Conservation (phyloP, 2,113 vertebrate genomes). For the Coryphaenoides rupestris region DNA sequence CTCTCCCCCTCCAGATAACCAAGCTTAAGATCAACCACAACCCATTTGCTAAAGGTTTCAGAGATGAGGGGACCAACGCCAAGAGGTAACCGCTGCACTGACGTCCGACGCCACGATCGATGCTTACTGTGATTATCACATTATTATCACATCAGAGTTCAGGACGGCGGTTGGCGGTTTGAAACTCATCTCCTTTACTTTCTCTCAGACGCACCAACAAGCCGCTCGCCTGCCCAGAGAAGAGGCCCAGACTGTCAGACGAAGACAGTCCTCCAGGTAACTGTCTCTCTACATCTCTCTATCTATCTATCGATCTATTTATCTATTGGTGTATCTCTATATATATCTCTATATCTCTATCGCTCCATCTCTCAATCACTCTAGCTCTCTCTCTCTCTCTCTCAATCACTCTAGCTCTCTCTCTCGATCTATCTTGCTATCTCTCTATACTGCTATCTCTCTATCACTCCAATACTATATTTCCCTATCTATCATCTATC, state of each 20-base stretch:
- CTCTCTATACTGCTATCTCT: too few species aligned
- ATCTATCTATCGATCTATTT: too few species aligned
- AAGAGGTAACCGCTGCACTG: slow-evolving; percentile 68
- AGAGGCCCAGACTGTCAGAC: slow-evolving; percentile 56
- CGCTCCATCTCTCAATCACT: too few species aligned
- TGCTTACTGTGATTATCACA: not conserved
- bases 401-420: too few species aligned
- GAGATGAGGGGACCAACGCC: slow-evolving; percentile 81
- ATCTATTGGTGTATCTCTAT: too few species aligned
- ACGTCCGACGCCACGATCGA: not conserved
- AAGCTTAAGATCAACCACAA: slow-evolving; percentile 93
- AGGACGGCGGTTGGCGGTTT: not conserved
- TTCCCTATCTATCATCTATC: too few species aligned
- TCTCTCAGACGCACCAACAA: slow-evolving; percentile 63
- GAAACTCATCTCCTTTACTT: not conserved
- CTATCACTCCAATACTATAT: too few species aligned
- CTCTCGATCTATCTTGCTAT: too few species aligned
- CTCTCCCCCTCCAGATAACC: slow-evolving; percentile 72
- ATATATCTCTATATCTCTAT: too few species aligned
- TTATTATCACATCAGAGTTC: not conserved
- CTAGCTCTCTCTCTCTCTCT: too few species aligned
- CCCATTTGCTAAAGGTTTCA: slow-evolving; percentile 90
- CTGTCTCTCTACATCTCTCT: too few species aligned
- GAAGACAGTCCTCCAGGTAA: slow-evolving; percentile 63
- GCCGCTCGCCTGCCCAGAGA: slow-evolving; percentile 49